Evolutionary conservation across 53 echinoderm and acorn worm species (phyloP).

Genomic region (Crossaster papposus): DNA sequence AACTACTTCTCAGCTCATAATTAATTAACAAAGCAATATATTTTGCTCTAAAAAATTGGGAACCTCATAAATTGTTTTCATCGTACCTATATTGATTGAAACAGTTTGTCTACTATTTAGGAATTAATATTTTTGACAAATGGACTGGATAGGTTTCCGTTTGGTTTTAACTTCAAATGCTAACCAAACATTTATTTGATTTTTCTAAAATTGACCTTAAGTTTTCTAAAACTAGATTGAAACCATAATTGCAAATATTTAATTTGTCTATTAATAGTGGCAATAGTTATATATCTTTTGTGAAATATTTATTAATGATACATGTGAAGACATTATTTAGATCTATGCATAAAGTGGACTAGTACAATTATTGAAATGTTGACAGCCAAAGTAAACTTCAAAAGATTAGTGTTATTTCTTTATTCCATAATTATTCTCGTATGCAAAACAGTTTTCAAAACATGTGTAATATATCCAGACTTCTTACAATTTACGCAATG

Average conservation of each 20-base stretch:
- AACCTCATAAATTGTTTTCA: not conserved
- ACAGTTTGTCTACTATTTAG: not conserved
- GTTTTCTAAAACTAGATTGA: not conserved
- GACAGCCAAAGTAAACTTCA: not conserved
- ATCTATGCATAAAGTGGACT: not conserved
- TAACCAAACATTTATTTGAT: not conserved
- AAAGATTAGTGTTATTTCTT: not conserved
- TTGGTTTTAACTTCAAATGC: not conserved
- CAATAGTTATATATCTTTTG: slow-evolving; percentile 17
- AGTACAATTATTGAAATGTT: not conserved
- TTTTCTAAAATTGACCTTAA: not conserved
- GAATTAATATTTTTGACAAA: not conserved
- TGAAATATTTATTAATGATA: not conserved
- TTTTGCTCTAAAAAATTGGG: too few relatives aligned
- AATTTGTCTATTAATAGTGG: slow-evolving; percentile 22
- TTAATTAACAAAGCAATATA: too few relatives aligned
- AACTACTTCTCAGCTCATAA: too few relatives aligned
- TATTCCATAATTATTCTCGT: not conserved
- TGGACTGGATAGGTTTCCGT: not conserved
- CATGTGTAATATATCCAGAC: not conserved
- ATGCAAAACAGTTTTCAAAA: not conserved
- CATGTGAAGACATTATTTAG: not conserved
- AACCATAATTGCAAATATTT: not conserved
- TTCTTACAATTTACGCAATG: not conserved
- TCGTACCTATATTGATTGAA: not conserved